phyloP scores from a whole-genome alignment of 2,113 vertebrate genomes.

The Nyctibius bracteatus region DNA sequence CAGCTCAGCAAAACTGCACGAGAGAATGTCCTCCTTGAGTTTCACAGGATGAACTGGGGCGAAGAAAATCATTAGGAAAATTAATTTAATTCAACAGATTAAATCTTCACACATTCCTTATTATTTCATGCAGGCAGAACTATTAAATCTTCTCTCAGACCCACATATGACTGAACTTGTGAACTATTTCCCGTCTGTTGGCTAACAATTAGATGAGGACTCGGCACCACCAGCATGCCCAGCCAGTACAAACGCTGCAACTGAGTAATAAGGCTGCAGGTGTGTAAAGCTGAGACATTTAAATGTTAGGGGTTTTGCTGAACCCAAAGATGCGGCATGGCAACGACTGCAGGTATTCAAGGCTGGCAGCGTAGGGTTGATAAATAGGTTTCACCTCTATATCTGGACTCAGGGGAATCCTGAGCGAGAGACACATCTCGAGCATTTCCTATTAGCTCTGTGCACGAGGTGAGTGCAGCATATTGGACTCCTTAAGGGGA shows the following conservation, averaged over 20 bases:
- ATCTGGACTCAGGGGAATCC: neutral
- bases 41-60: slow-evolving; percentile 82
- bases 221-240: neutral
- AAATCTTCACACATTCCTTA: neutral
- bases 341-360: accelerated
- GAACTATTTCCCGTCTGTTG: neutral
- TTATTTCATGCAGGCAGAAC: neutral
- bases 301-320: neutral
- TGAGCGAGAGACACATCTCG: neutral
- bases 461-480: neutral
- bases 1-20: slow-evolving; percentile 90
- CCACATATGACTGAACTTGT: neutral
- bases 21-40: slow-evolving; percentile 90
- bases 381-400: slow-evolving; percentile 3
- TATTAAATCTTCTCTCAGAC: neutral
- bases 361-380: neutral
- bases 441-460: slow-evolving; percentile 33
- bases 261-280: neutral
- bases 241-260: neutral
- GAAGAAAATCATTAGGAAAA: neutral
- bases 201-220: neutral
- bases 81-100: neutral
- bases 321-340: neutral
- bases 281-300: neutral
- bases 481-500: slow-evolving; percentile 10